These are phyloP conservation scores for Athalia rosae DNA, from an alignment of 2,888 invertebrate species.

Conservation along the genomic window DNA sequence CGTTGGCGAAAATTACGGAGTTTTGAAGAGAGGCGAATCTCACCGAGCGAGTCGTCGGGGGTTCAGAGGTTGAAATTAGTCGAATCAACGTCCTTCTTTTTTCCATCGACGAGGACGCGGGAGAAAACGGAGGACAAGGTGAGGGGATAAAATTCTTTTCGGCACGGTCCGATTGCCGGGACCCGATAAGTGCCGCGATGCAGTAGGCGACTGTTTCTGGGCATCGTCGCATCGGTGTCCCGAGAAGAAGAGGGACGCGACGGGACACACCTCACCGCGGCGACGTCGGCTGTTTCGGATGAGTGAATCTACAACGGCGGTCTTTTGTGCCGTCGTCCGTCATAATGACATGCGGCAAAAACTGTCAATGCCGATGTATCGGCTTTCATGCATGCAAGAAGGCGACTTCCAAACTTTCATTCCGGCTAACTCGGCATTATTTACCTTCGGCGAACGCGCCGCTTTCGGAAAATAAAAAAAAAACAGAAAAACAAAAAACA, in stretches of 20 bases:
- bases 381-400: constrained; percentile 57
- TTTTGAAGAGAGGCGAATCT: too few relatives aligned
- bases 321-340: constrained; percentile 63
- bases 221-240: background rate
- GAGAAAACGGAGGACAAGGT: constrained; percentile 14
- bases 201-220: constrained; percentile 54
- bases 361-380: constrained; percentile 63
- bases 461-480: background rate
- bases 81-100: constrained; percentile 11
- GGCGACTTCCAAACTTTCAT: constrained; percentile 17
- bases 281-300: constrained; percentile 56
- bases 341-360: constrained; percentile 64
- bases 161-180: constrained; percentile 49
- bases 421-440: background rate
- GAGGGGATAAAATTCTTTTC: constrained; percentile 10
- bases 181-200: constrained; percentile 50
- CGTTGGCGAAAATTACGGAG: too few relatives aligned
- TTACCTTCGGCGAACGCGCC: constrained; percentile 27
- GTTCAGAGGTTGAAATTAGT: background rate
- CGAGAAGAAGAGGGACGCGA: too few relatives aligned
- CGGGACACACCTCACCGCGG: constrained; percentile 45
- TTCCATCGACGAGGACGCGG: background rate
- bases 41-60: too few relatives aligned
- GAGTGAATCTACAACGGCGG: constrained; percentile 60
- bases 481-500: too few relatives aligned